A percentile compares a stretch with the other conserved stretches of the same genome.
Conservation (phyloP, 2,888 invertebrate genomes). For the Orthonevra nobilis region DNA sequence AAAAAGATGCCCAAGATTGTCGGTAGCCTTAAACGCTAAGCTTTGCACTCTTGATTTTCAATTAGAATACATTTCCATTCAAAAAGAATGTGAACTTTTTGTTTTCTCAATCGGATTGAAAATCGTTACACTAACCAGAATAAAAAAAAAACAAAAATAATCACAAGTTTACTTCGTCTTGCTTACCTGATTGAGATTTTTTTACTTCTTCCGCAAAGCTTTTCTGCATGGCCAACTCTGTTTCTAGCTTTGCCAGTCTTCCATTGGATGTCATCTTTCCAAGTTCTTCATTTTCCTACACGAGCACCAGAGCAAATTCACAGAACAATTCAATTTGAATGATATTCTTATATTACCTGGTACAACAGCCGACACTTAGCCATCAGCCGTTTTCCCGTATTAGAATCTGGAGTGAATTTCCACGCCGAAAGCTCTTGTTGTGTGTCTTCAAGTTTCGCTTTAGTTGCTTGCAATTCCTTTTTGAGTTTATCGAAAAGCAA, state of each 20-base stretch:
- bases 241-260: slow-evolving; percentile 95
- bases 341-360: slow-evolving; percentile 82
- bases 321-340: no score
- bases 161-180: no score
- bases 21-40: no score
- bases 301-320: no score
- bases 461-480: slow-evolving; percentile 93
- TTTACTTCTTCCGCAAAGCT: slow-evolving; percentile 98
- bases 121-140: no score
- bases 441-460: slow-evolving; percentile 95
- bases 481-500: slow-evolving; percentile 94
- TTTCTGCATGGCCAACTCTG: slow-evolving; percentile 96
- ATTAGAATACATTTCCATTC: no score
- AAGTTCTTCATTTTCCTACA: slow-evolving; percentile 94
- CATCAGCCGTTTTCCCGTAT: slow-evolving; percentile 98
- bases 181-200: slow-evolving; percentile 96
- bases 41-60: no score
- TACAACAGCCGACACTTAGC: slow-evolving; percentile 96
- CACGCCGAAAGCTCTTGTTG: slow-evolving; percentile 98
- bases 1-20: no score
- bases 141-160: no score
- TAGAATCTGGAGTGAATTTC: slow-evolving; percentile 99
- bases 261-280: slow-evolving; percentile 98
- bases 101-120: no score
- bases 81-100: no score